A percentile compares a stretch with the other conserved stretches of the same genome.
phyloP scores from a whole-genome alignment of 2,113 vertebrate species.

The Hippopotamus amphibius region DNA sequence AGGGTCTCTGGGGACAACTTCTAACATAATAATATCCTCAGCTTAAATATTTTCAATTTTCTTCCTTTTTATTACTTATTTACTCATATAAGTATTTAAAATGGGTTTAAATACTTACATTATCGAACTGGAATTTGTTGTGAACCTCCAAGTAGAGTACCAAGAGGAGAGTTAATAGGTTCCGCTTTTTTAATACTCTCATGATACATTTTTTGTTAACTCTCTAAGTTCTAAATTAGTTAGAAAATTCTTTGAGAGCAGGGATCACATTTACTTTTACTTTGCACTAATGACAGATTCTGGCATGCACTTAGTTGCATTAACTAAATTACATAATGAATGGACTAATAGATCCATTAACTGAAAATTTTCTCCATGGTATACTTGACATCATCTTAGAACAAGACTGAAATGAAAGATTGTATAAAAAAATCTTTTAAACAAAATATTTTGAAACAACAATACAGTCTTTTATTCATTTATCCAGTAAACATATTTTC shows the following conservation, averaged over 20 bases:
- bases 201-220: background rate
- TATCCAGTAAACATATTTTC: background rate
- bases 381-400: background rate
- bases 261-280: background rate
- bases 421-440: background rate
- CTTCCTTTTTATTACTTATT: background rate
- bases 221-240: background rate
- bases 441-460: constrained; percentile 24
- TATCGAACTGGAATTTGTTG: constrained; percentile 13
- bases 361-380: background rate
- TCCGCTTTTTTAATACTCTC: background rate
- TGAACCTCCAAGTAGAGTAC: background rate
- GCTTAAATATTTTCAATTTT: background rate
- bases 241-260: background rate
- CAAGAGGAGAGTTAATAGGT: background rate
- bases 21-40: background rate
- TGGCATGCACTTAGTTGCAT: background rate
- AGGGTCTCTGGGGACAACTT: background rate
- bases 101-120: background rate
- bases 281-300: background rate
- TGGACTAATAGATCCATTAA: background rate
- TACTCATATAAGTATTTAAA: constrained; percentile 17
- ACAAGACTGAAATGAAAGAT: background rate
- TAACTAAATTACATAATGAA: background rate
- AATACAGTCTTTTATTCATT: background rate